Evolutionary conservation across 2,797 vertebrate species (phyloP), one percentile per base, ranked within the genome.

Genomic region (Odontamblyopus rebecca): DNA sequence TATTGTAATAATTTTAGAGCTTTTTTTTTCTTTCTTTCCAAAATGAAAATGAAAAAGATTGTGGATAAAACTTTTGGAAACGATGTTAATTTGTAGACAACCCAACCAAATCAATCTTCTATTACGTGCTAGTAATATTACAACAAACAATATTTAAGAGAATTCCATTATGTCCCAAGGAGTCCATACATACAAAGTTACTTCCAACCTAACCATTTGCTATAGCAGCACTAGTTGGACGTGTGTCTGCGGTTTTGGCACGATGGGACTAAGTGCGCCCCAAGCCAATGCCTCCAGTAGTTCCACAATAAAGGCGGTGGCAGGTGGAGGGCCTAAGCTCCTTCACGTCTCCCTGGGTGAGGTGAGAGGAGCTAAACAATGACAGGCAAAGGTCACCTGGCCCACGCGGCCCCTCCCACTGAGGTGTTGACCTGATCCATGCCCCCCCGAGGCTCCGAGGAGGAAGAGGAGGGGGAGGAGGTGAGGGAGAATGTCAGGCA

Each of bases 361-460:
- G 90, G 91, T 92, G 90, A 88, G 89, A 91, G 88, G 81, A 89
- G 86, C 84, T 85, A 89, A 88, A 89, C 88, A 91, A 91, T 88
- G 90, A 90, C 88, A 89, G 83, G 89, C 85, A 92, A 91, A 91
- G 89, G 90, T 91, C 90, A 89, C 82, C 84, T 84, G 85, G 85
- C 89, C 84, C 87, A 82, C 79, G 76, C 73, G 27, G 15, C 79
- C 78, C 79, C 83, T 67, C 87, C 83, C 54, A 77, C 87, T 63
- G 84, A 89, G 88, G 90, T 89, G 89, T 86, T 72, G 89, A 89
- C 89, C 87, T 86, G 82, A 83, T 59, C 73, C 87, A 88, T 0
- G 70, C 81, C 81, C 86, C 83, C 85, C 83, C 56, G 82, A 82
- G 84, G 84, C 27, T 60, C 27, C 83, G 74, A 79, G n/a, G 50